Conservation (phyloP, 2,797 vertebrate genomes). For the Eptatretus atami region DNA sequence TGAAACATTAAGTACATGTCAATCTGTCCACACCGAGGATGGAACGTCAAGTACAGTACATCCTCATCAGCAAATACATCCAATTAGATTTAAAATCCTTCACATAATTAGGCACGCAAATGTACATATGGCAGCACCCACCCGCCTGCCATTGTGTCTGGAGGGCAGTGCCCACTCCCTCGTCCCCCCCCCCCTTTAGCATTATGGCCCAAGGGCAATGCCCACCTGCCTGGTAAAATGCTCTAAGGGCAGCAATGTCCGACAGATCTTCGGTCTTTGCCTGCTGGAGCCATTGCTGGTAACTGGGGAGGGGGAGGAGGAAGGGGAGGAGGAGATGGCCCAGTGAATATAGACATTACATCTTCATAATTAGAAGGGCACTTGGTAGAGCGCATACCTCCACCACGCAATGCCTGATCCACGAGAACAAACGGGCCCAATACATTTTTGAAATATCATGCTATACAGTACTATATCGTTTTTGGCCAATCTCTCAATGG, state of each 20-base stretch:
- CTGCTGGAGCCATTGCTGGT: conserved; percentile 69
- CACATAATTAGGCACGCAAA: neutral
- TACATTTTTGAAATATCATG: too few relatives aligned
- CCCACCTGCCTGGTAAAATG: conserved; percentile 77
- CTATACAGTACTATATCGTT: too few relatives aligned
- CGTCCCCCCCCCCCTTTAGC: too few relatives aligned
- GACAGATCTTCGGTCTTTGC: conserved; percentile 81
- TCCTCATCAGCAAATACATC: neutral
- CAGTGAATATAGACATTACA: neutral
- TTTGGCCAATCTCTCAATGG: too few relatives aligned
- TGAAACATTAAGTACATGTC: conserved; percentile 6
- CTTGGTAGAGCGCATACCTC: too few relatives aligned
- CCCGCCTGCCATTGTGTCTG: too few relatives aligned
- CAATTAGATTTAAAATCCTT: neutral
- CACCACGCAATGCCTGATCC: too few relatives aligned
- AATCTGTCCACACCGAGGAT: too few relatives aligned
- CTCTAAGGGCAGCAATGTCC: conserved; percentile 75
- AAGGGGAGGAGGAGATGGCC: neutral
- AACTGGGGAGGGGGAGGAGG: conserved; percentile 22
- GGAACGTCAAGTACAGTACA: neutral
- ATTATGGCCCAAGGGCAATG: too few relatives aligned
- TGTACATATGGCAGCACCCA: neutral
- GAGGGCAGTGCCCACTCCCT: too few relatives aligned
- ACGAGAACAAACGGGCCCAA: too few relatives aligned
- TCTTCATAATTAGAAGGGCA: too few relatives aligned